These are phyloP conservation scores for Numenius arquata DNA, from an alignment of 2,113 vertebrate species.

Conservation along the genomic window DNA sequence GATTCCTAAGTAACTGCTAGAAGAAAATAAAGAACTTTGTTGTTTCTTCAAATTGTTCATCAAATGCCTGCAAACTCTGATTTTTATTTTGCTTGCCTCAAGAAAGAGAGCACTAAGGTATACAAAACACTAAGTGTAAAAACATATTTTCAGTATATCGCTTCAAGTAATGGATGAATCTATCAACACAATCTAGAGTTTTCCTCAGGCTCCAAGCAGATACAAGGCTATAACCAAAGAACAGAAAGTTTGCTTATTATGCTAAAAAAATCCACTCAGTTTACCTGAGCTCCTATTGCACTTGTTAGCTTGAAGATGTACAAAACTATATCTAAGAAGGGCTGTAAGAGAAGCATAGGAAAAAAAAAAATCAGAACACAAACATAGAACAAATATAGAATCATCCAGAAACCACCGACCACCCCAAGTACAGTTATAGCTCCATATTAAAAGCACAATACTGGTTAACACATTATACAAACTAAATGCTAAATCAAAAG, in stretches of 20 bases:
- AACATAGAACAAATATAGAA: not conserved
- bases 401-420: not conserved
- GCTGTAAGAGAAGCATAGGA: slow-evolving; percentile 73
- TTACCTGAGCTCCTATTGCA: slow-evolving; percentile 95
- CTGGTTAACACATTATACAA: not conserved
- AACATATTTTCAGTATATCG: not conserved
- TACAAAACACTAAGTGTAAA: not conserved
- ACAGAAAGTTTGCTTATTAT: not conserved
- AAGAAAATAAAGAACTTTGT: not conserved
- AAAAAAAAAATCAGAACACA: slow-evolving; percentile 8
- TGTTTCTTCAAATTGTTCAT: not conserved
- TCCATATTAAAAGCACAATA: not conserved
- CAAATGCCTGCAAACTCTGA: not conserved
- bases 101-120: not conserved
- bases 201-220: not conserved
- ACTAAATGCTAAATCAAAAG: not conserved
- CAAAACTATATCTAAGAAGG: slow-evolving; percentile 92
- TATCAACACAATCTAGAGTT: not conserved
- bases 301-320: slow-evolving; percentile 97
- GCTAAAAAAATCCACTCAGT: not conserved
- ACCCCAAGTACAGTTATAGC: not conserved
- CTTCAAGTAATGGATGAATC: not conserved
- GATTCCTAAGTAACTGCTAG: not conserved
- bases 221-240: not conserved
- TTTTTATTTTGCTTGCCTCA: not conserved